Evolutionary conservation across 2,797 vertebrate species (phyloP).

Genomic region (Acanthopagrus latus): DNA sequence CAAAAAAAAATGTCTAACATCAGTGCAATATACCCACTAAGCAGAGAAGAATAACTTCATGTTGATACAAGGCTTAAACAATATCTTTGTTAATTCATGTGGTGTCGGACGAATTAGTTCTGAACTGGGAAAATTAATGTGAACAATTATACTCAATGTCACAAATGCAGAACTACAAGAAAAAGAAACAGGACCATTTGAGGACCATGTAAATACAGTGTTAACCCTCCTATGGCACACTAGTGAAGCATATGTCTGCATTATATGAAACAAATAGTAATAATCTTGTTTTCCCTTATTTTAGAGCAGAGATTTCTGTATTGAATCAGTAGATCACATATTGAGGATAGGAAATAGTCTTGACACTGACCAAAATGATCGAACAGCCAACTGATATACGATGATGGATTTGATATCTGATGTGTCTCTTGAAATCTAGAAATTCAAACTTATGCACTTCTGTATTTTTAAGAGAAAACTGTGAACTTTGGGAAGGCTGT

Average conservation of each 20-base stretch:
- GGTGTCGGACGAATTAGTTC: no score
- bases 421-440: constrained; percentile 6
- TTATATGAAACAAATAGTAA: not conserved
- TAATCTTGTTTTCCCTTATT: not conserved
- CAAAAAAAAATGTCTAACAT: not conserved
- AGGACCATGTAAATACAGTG: no score
- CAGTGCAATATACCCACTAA: not conserved
- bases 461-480: constrained; percentile 29
- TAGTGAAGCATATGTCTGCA: not conserved
- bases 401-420: not conserved
- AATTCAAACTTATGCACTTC: not conserved
- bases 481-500: not conserved
- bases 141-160: no score
- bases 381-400: not conserved
- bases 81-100: no score
- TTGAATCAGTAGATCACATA: not conserved
- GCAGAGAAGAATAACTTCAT: not conserved
- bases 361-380: not conserved
- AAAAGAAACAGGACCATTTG: no score
- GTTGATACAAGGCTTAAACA: no score
- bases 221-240: not conserved
- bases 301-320: not conserved
- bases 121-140: no score
- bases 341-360: not conserved
- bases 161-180: no score